phyloP scores from a whole-genome alignment of 2,888 invertebrate species.

The Abscondita cerata region DNA sequence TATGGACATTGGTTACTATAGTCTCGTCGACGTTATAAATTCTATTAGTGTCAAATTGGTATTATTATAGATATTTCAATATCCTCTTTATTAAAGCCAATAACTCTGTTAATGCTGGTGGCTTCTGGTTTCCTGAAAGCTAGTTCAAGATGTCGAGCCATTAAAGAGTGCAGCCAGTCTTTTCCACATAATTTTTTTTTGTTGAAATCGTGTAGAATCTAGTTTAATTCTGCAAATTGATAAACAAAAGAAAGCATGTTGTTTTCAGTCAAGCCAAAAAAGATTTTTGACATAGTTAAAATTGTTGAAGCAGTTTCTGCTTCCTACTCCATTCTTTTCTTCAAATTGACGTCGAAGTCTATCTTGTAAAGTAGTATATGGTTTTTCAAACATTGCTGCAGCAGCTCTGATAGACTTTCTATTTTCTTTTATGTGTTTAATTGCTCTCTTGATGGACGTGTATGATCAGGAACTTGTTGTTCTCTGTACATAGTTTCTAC shows the following conservation, averaged over 20 bases:
- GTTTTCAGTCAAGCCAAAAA: neutral
- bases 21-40: constrained; percentile 38
- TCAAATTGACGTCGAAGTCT: neutral
- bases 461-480: neutral
- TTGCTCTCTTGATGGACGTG: neutral
- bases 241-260: neutral
- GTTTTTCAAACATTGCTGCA: neutral
- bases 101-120: constrained; percentile 15
- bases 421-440: neutral
- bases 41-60: neutral
- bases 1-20: constrained; percentile 42
- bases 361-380: neutral
- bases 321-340: neutral
- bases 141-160: no score
- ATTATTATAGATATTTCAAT: neutral
- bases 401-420: neutral
- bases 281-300: neutral
- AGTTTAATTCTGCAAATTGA: neutral
- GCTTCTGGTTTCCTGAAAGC: neutral
- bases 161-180: neutral
- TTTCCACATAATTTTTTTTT: neutral
- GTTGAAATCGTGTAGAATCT: neutral
- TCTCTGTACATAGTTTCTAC: no score
- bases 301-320: neutral
- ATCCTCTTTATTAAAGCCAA: neutral